Evolutionary conservation across 2,888 invertebrate genomes (phyloP).

Genomic region (Drosophila macrospina): DNA sequence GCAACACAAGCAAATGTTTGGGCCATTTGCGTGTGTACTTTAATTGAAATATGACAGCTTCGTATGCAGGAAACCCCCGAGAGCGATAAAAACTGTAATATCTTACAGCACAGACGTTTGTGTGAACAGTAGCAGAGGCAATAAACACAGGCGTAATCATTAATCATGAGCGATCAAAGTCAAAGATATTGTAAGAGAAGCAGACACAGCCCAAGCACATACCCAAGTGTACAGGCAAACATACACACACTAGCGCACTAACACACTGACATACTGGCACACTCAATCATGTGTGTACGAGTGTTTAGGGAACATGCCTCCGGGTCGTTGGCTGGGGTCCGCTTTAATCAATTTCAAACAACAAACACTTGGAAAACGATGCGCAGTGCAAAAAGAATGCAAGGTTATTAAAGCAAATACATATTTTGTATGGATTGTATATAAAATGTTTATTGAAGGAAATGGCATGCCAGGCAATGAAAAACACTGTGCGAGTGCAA

Average conservation of each 20-base stretch:
- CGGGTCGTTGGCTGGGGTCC: conserved; percentile 55
- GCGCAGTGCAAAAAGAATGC: conserved; percentile 60
- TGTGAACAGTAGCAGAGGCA: conserved; percentile 52
- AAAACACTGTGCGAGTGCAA: conserved; percentile 1
- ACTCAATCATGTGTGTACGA: conserved; percentile 52
- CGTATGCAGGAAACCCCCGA: conserved; percentile 52
- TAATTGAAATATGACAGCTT: conserved; percentile 63
- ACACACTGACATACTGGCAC: conserved; percentile 26
- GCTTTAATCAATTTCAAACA: conserved; percentile 76
- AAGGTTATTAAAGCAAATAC: conserved; percentile 68
- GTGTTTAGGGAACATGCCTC: conserved; percentile 66
- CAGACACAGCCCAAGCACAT: conserved; percentile 18
- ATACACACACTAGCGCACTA: conserved; percentile 25
- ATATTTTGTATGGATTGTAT: conserved; percentile 41
- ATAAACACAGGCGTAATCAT: conserved; percentile 78
- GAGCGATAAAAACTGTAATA: conserved; percentile 54
- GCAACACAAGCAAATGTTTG: conserved; percentile 11
- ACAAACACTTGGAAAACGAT: conserved; percentile 60
- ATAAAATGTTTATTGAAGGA: conserved; percentile 47
- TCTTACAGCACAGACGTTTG: conserved; percentile 21
- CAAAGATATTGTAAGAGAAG: conserved; percentile 68
- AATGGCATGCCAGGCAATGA: conserved; percentile 15
- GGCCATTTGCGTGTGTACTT: conserved; percentile 42
- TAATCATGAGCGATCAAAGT: conserved; percentile 79
- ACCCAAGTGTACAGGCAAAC: conserved; percentile 25